A percentile compares a stretch with the other conserved stretches of the same genome.
These are phyloP conservation scores for Cylas formicarius DNA, from an alignment of 1,140 invertebrate genomes.

Conservation along the genomic window DNA sequence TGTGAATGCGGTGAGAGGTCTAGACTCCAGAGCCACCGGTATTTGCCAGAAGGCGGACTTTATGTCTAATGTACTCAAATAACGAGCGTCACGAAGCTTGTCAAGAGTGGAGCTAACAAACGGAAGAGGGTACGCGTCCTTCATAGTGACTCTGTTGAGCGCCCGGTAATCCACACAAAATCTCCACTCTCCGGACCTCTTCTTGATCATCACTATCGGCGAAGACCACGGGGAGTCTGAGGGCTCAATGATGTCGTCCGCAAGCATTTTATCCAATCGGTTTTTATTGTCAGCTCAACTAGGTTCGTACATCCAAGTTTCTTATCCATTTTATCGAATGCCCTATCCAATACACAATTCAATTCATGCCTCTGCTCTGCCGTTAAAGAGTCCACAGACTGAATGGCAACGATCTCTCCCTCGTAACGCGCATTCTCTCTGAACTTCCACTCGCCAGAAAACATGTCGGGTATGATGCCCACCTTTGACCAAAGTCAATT, in stretches of 20 bases:
- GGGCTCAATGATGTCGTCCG: slow-evolving; percentile 23
- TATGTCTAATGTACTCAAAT: slow-evolving; percentile 33
- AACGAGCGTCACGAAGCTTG: slow-evolving; percentile 28
- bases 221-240: slow-evolving; percentile 36
- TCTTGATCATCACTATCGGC: slow-evolving; percentile 44
- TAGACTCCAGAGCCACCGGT: slow-evolving; percentile 31
- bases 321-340: background rate
- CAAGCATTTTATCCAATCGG: slow-evolving; percentile 30
- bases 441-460: background rate
- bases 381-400: background rate
- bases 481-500: background rate
- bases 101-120: slow-evolving; percentile 32
- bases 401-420: too few species aligned
- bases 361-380: background rate
- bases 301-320: slow-evolving; percentile 14
- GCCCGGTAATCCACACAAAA: slow-evolving; percentile 30
- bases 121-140: slow-evolving; percentile 10
- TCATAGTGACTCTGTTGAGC: slow-evolving; percentile 8
- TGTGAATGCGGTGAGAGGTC: slow-evolving; percentile 42
- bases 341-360: background rate
- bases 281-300: slow-evolving; percentile 29
- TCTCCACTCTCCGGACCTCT: slow-evolving; percentile 41
- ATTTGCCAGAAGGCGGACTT: slow-evolving; percentile 41
- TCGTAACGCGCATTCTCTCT: too few species aligned
- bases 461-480: background rate